Base-by-base conservation (phyloP, 2,888 invertebrate species). In the Cosmia trapezina region DNA sequence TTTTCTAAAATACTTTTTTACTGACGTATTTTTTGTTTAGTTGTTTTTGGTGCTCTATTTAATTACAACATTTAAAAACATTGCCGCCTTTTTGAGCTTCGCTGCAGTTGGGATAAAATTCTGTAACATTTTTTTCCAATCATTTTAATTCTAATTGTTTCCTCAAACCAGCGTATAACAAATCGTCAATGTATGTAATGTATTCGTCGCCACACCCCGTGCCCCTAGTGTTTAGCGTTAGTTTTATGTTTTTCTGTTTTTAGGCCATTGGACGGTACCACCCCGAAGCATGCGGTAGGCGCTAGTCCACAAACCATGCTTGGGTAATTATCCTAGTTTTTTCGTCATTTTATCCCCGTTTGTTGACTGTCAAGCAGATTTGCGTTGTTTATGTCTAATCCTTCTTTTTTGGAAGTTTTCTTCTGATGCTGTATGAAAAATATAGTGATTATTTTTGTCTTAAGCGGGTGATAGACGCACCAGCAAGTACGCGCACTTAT, bases 231-330 rank as follows among this genome's bases (percentile, higher is more conserved):
- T 91, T 92, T 94, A 93, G 94, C 91, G 89, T 93, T 93, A 93
- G 94, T 93, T 92, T 93, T 94, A 94, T 93, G 93, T 94, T 94
- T 96, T 93, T 95, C 93, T 95, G 94, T 95, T 97, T 97, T 95
- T 97, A 97, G 97, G 97, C 97, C 97, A 90, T 96, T 97, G 97
- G 97, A 96, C 91, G 96, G 95, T 91, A 94, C 95, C 85, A 94
- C 96, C 74, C 96, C 96, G 95, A 96, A 96, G 96, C 96, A 96
- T 95, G 96, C 96, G 84, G 96, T 96, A 95, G 96, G 95, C 89
- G 96, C 95, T 95, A 96, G 93, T 90, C 96, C 96, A 95, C 97
- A 97, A 96, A 92, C 96, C 94, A 94, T 95, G 93, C 96, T 97
- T 94, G 97, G 97, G 97, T 97, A 97, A 97, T 96, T 97, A 96